Evolutionary conservation across 2,888 invertebrate genomes (phyloP), one percentile per base, ranked within the genome.

Genomic region (Eremobia ochroleuca): DNA sequence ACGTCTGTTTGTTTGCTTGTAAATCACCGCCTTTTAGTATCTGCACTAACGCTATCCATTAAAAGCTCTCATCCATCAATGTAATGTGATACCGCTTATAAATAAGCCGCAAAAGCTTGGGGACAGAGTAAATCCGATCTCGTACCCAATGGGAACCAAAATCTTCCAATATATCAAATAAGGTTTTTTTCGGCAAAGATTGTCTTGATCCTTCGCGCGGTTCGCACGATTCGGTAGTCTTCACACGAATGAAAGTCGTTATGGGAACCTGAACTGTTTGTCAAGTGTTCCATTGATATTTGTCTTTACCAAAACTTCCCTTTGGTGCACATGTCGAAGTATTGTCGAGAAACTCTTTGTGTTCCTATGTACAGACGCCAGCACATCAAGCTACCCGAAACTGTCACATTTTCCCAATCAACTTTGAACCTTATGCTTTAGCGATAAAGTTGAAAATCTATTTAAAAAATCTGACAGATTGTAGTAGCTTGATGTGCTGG

Each of bases 21-120:
- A 82, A 81, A 85, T 80, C 87, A 81, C 77, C 74, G 85, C 81
- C 79, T 83, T 85, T 84, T 83, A 84, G 78, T 75, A 88, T 85
- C 85, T 73, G 80, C 74, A 83, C 82, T 75, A 85, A 87, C 85
- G 79, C 88, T 76, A 85, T 92, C 93, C 92, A 93, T 94, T 94
- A 93, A 91, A 90, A 87, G 87, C 86, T 85, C 83, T 87, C 91
- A 93, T 94, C 94, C 90, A 92, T 94, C 94, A 94, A 88, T 86
- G 93, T 93, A 92, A 94, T 92, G 90, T 91, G 92, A 93, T 90
- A 91, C 92, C 91, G 90, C 89, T 93, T 92, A 91, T 93, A 93
- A 91, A 92, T 92, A 91, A 90, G 85, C 87, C 87, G 78, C 88
- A 86, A 87, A 89, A 88, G 86, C 85, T 81, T 81, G 83, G 85